A percentile compares a stretch with the other conserved stretches of the same genome.
phyloP scores from a whole-genome alignment of 1,140 invertebrate species.

The Macrostomum lignano region DNA sequence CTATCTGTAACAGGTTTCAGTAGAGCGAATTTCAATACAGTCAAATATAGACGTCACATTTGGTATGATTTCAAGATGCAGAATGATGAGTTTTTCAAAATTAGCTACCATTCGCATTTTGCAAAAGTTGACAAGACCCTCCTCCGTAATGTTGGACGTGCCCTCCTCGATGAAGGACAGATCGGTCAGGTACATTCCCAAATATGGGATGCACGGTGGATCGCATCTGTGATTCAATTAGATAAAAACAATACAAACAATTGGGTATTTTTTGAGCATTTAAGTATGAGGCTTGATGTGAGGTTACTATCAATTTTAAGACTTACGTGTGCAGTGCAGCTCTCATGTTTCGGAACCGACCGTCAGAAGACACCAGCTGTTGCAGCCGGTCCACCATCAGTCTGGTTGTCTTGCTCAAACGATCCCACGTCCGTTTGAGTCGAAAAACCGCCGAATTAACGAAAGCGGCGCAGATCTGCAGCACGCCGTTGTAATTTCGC shows the following conservation, averaged over 20 bases:
- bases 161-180: constrained; percentile 76
- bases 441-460: constrained; percentile 61
- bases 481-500: constrained; percentile 72
- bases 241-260: neutral
- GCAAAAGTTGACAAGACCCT: constrained; percentile 63
- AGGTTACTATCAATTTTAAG: neutral
- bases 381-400: constrained; percentile 60
- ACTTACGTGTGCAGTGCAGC: constrained; percentile 44
- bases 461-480: constrained; percentile 72
- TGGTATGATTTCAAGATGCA: no score
- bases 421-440: constrained; percentile 73
- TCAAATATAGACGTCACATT: no score
- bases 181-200: constrained; percentile 69
- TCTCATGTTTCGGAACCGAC: constrained; percentile 52
- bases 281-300: neutral
- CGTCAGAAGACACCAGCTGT: constrained; percentile 54
- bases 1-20: no score
- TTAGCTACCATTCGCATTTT: constrained; percentile 72
- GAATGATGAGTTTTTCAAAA: no score
- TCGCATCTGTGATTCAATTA: constrained; percentile 37
- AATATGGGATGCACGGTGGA: constrained; percentile 65
- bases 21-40: no score
- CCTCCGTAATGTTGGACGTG: constrained; percentile 61
- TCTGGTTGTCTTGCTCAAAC: constrained; percentile 66
- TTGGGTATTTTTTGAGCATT: constrained; percentile 4